phyloP scores from a whole-genome alignment of 2,797 vertebrate species.

The Pristis pectinata region DNA sequence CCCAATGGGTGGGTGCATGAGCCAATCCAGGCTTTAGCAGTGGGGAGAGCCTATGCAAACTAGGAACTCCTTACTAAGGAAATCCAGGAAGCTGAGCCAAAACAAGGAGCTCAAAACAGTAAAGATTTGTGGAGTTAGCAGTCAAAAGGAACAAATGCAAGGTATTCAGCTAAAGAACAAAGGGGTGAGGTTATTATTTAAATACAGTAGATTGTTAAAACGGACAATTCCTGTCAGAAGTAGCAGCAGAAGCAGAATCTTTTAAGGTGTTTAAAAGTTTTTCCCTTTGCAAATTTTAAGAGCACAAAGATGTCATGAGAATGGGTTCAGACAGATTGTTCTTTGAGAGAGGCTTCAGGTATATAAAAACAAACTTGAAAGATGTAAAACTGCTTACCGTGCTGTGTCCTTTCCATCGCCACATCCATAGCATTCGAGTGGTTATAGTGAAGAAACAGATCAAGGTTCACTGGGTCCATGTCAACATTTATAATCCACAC shows the following conservation, averaged over 20 bases:
- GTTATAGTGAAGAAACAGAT: background rate
- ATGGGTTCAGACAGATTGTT: background rate
- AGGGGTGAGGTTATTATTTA: background rate
- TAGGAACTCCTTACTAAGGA: background rate
- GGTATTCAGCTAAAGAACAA: background rate
- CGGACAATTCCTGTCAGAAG: background rate
- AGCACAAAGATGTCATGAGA: background rate
- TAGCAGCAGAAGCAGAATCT: background rate
- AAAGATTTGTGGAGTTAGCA: background rate
- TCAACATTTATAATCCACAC: background rate
- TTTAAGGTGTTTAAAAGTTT: background rate
- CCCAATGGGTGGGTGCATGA: background rate
- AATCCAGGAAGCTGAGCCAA: background rate
- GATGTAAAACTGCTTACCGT: background rate
- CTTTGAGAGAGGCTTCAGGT: background rate
- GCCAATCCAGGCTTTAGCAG: background rate
- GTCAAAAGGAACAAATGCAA: background rate
- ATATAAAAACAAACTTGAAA: too few species aligned
- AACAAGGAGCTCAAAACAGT: background rate
- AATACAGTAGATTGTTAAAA: background rate
- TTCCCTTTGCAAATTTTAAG: too few species aligned
- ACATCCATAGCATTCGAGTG: background rate
- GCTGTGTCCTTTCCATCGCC: background rate
- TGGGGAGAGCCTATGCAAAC: background rate
- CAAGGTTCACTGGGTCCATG: background rate